Evolutionary conservation across 1,140 invertebrate genomes (phyloP), one percentile per base, ranked within the genome.

Genomic region (Pogonomyrmex californicus): DNA sequence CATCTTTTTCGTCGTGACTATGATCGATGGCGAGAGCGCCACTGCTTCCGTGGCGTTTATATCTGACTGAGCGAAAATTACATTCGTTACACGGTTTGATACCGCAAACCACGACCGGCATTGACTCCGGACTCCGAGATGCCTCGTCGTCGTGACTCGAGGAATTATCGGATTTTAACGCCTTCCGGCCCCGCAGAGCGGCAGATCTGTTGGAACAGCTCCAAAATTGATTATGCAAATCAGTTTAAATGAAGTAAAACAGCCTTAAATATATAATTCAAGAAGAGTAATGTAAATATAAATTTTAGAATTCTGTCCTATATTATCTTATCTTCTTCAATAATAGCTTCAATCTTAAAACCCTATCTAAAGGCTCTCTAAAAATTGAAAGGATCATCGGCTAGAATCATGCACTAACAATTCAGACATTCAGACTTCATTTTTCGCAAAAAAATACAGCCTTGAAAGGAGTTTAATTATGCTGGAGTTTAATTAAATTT

Each of bases 1-100:
- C 77, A 89, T 90, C 88, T 78, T 87, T 54, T 90, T 66, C 77
- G 33, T 63, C 88, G 81, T 88, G 73, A 83, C 79, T 83, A 83
- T 83, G 79, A 83, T 83, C 79, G 79, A 83, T 83, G 79, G 79
- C 41, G 68, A 60, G 3, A 60, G 79, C 54, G 56, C 56, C 56
- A 6, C 54, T 51, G 36, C 33, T 44, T 83, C 38, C 54, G 17
- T 54, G 68, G 9, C 79, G 66, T 56, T 83, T 83, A 83, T 83
- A 73, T 75, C 79, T 60, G 54, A 83, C 79, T 83, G 68, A 14
- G 68, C 68, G 79, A 83, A 75, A 83, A 83, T 83, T 83, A 83
- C 79, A 75, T 83, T 83, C 44, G 68, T 83, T 83, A 83, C 54
- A 83, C 17, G 79, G 54, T n/a, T 83, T 75, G 79, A 83, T 83